Conservation (phyloP, 2,888 invertebrate species). For the Omphaloscelis lunosa region DNA sequence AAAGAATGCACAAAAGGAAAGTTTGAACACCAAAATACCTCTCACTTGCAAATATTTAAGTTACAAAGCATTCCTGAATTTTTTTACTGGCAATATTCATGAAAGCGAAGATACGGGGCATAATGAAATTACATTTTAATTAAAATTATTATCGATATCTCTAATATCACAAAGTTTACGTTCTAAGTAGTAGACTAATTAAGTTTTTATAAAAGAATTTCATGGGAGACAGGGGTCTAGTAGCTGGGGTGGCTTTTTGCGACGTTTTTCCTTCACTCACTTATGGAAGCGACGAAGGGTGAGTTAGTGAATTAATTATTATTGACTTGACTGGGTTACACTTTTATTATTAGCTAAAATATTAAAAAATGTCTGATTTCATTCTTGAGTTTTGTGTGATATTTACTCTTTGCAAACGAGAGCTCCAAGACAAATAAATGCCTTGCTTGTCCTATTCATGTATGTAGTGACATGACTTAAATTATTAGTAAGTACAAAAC, state of each 20-base stretch:
- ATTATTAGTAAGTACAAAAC: not conserved
- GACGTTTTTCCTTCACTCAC: not conserved
- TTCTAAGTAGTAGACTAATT: not conserved
- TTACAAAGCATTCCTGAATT: not conserved
- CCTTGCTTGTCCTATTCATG: not conserved
- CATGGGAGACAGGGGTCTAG: not conserved
- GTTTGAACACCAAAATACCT: not conserved
- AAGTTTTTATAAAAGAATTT: not conserved
- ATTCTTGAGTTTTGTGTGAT: not conserved
- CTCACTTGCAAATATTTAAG: not conserved
- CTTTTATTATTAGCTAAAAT: too few relatives aligned
- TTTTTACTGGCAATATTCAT: too few relatives aligned
- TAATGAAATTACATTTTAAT: not conserved
- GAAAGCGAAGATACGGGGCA: not conserved
- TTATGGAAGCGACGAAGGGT: too few relatives aligned
- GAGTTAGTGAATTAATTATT: not conserved
- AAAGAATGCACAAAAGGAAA: not conserved
- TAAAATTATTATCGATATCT: not conserved
- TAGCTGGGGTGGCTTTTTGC: not conserved
- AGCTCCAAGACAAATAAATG: not conserved
- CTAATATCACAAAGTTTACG: not conserved
- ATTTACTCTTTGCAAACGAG: not conserved
- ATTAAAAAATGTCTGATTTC: too few relatives aligned
- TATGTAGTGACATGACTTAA: not conserved
- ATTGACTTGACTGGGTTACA: not conserved